Evolutionary conservation across 2,797 vertebrate species (phyloP).

Genomic region (Acanthornis magna): DNA sequence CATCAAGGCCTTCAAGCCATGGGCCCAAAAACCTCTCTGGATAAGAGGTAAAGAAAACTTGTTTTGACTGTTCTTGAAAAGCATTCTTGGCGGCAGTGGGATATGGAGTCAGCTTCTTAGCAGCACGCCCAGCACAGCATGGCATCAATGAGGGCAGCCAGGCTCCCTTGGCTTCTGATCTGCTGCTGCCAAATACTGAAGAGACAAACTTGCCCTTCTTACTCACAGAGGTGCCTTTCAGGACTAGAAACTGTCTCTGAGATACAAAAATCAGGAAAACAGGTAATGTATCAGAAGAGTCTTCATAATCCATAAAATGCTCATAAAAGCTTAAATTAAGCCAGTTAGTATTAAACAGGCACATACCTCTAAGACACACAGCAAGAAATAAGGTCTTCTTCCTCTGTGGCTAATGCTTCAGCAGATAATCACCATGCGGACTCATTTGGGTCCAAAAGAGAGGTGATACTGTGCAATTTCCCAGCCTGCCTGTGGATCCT

Average conservation of each 20-base stretch:
- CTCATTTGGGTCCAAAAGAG: not conserved
- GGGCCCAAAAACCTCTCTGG: not conserved
- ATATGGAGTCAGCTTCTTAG: not conserved
- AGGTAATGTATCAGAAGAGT: not conserved
- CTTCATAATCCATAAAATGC: not conserved
- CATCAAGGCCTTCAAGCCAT: not conserved
- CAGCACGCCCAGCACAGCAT: not conserved
- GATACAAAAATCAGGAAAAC: not conserved
- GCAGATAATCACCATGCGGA: not conserved
- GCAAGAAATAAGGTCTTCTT: not conserved
- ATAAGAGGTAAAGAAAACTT: not conserved
- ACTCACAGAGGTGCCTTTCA: not conserved
- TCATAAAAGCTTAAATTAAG: not conserved
- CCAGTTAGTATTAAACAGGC: not conserved
- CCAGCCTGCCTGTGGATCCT: not conserved
- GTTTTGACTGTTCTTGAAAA: slow-evolving; percentile 48
- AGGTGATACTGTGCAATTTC: not conserved
- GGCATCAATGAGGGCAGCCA: not conserved
- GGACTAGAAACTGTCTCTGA: not conserved
- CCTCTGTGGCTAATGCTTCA: not conserved
- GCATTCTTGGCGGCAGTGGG: not conserved
- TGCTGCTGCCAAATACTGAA: not conserved
- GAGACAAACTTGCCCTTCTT: not conserved
- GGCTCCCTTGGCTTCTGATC: not conserved
- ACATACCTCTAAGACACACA: not conserved